Evolutionary conservation across 2,797 vertebrate genomes (phyloP).

Genomic region (Oreochromis grahami): DNA sequence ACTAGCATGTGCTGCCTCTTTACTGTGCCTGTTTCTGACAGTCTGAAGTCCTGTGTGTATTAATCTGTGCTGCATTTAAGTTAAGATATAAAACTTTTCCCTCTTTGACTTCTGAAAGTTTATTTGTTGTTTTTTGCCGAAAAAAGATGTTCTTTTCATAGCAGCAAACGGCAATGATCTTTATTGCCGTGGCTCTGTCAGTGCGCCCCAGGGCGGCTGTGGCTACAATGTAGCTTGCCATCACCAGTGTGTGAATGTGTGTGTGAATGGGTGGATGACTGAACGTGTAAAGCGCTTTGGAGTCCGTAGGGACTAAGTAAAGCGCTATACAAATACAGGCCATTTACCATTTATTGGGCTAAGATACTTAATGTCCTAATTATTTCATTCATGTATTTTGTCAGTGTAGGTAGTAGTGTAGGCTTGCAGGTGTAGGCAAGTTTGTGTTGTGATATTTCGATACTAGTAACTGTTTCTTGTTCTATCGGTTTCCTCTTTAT

Average conservation of each 20-base stretch:
- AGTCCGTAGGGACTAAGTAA: too few relatives aligned
- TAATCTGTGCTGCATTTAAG: not conserved
- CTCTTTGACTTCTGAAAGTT: not conserved
- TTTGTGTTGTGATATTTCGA: not conserved
- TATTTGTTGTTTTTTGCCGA: not conserved
- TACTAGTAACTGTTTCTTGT: not conserved
- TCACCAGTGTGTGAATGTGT: too few relatives aligned
- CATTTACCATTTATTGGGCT: not conserved
- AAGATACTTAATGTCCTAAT: not conserved
- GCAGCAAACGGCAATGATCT: not conserved
- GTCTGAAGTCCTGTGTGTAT: not conserved
- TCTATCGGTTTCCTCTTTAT: not conserved
- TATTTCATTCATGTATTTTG: not conserved
- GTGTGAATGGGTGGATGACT: too few relatives aligned
- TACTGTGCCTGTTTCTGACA: not conserved
- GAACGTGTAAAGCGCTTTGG: too few relatives aligned
- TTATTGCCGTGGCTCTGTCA: not conserved
- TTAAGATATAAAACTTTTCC: not conserved
- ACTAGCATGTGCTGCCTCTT: conserved; percentile 30
- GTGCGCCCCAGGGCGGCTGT: too few relatives aligned
- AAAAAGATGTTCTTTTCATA: not conserved
- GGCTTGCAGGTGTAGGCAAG: not conserved
- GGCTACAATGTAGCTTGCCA: too few relatives aligned
- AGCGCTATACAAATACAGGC: too few relatives aligned
- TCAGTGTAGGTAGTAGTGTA: not conserved